phyloP scores from a whole-genome alignment of 2,113 vertebrate species.

The Galbula dea region DNA sequence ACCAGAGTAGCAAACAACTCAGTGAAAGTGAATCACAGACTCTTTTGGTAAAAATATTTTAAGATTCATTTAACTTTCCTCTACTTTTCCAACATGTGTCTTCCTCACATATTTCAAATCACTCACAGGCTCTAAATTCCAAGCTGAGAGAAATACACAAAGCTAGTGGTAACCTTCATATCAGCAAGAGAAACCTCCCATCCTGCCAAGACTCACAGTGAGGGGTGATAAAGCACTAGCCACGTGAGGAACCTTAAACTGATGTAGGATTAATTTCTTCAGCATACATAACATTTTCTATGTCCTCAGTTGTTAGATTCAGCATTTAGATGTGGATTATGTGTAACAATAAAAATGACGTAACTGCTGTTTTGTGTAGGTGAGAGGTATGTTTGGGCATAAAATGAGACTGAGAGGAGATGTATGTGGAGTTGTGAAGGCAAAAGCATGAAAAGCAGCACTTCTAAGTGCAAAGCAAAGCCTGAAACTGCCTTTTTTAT shows the following conservation, averaged over 20 bases:
- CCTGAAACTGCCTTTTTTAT: neutral
- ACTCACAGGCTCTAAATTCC: neutral
- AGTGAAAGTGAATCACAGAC: neutral
- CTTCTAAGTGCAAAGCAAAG: neutral
- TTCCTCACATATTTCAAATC: neutral
- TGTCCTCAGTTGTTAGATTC: neutral
- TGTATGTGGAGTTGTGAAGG: neutral
- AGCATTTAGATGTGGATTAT: neutral
- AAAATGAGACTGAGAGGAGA: neutral
- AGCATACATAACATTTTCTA: neutral
- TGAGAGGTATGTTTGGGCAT: neutral
- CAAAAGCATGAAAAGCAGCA: neutral
- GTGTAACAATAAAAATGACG: neutral
- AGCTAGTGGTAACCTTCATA: neutral
- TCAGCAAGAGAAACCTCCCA: neutral
- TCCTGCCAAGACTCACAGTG: neutral
- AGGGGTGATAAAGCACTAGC: neutral
- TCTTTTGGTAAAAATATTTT: neutral
- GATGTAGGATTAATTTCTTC: neutral
- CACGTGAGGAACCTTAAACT: accelerated
- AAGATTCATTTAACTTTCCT: neutral
- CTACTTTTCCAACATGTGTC: neutral
- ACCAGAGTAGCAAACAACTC: neutral
- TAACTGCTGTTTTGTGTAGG: neutral
- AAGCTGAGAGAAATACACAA: neutral